Evolutionary conservation across 2,888 invertebrate genomes (phyloP).

Genomic region (Meteorus cinctellus): DNA sequence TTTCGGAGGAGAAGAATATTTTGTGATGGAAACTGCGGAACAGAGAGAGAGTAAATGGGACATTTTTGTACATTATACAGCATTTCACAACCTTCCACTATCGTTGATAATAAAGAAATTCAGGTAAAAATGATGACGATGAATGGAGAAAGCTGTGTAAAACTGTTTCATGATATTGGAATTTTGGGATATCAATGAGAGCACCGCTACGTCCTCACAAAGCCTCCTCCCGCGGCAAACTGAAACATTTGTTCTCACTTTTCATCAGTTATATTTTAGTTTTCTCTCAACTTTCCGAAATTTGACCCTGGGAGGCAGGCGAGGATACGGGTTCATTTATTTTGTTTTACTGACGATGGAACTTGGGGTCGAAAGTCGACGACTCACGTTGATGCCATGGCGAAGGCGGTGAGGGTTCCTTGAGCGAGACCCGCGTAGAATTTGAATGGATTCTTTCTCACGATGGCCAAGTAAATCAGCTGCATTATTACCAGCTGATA

Average conservation of each 20-base stretch:
- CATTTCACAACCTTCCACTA: slow-evolving; percentile 61
- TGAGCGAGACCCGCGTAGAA: slow-evolving; percentile 89
- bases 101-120: slow-evolving; percentile 1
- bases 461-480: slow-evolving; percentile 85
- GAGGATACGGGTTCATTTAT: slow-evolving; percentile 57
- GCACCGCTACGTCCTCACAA: slow-evolving; percentile 70
- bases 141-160: slow-evolving; percentile 59
- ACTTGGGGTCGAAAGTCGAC: slow-evolving; percentile 67
- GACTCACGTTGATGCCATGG: slow-evolving; percentile 93
- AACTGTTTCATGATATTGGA: slow-evolving; percentile 53
- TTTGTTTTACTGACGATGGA: slow-evolving; percentile 56
- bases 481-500: slow-evolving; percentile 91
- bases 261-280: slow-evolving; percentile 48
- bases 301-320: slow-evolving; percentile 68
- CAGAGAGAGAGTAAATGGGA: slow-evolving; percentile 39
- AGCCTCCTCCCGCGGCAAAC: slow-evolving; percentile 68
- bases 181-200: slow-evolving; percentile 49
- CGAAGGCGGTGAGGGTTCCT: slow-evolving; percentile 90
- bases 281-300: background rate
- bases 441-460: slow-evolving; percentile 88
- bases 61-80: slow-evolving; percentile 52
- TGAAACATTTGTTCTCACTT: slow-evolving; percentile 66
- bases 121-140: background rate
- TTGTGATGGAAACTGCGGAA: slow-evolving; percentile 48
- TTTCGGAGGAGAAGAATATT: slow-evolving; percentile 43